Conservation (phyloP, 1,140 invertebrate genomes). For the Bombus sibiricus region DNA sequence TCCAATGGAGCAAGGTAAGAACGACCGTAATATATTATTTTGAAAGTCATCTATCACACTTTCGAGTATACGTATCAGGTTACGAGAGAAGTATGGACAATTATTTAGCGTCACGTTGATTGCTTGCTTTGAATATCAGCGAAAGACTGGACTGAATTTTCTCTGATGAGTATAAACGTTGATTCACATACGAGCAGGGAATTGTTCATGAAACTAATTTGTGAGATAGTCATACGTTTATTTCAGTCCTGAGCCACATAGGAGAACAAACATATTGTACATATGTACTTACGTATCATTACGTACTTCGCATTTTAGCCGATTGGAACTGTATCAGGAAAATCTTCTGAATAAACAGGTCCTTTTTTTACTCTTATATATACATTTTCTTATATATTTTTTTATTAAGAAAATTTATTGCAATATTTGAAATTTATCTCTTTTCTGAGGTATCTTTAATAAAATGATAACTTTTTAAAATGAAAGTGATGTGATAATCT, state of each 20-base stretch:
- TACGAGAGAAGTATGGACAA: constrained; percentile 5
- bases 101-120: constrained; percentile 13
- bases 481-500: neutral
- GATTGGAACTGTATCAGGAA: neutral
- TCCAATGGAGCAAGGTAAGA: neutral
- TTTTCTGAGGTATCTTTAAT: neutral
- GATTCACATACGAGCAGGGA: constrained; percentile 37
- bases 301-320: neutral
- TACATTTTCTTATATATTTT: neutral
- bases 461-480: no score
- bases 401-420: neutral
- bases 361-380: no score
- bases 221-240: constrained; percentile 24
- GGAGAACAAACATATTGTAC: neutral
- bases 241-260: constrained; percentile 4
- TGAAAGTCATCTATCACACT: constrained; percentile 10
- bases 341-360: neutral
- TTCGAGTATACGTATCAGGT: constrained; percentile 9
- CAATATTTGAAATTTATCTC: neutral
- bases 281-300: neutral
- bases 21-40: neutral
- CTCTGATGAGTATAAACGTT: constrained; percentile 22
- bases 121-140: neutral
- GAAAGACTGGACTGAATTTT: constrained; percentile 1
- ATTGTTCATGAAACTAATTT: constrained; percentile 37